Base-by-base conservation (phyloP, 2,113 vertebrate species). In the Pelmatolapia mariae region DNA sequence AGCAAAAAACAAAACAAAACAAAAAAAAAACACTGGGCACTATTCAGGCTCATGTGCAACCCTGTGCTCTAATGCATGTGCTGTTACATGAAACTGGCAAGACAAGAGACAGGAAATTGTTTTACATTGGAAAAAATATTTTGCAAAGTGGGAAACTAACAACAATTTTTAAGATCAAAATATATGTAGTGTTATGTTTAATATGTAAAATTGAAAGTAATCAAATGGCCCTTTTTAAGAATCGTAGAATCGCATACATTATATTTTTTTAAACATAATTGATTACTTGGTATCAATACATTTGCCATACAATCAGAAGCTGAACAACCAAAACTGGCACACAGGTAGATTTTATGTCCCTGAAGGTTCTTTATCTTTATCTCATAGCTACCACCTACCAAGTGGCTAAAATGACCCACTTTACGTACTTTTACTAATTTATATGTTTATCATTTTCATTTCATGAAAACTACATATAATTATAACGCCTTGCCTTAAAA, bases 1-100 rank as follows among this genome's bases (percentile, higher is more conserved):
- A 61, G 8, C 1, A 33, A 73, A 26, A 73, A 3, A 31, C n/a
- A 31, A 24, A 7, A n/a, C 10, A 36, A 8, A n/a, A n/a, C 7
- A 18, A 18, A 3, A 68, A 36, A 5, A 7, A 5, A 68, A 0
- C 4, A 68, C 40, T 76, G 9, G 15, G 3, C 0, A 47, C 10
- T 47, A 5, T 19, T 76, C 9, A 50, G 24, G 71, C 40, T 47
- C 0, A 19, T 18, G 1, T 29, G 22, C 24, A 76, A 26, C 24
- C 16, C 2, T 6, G 4, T 29, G 43, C 71, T 18, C 71, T 26
- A 47, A 47, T 76, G 10, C 38, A 16, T 12, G 24, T 43, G 1
- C 7, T 43, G n/a, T 40, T 43, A 43, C 36, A 43, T 43, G n/a
- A 24, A 43, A 24, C 19, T 43, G 66, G 12, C n/a, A 0, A 71